Conservation (phyloP, 2,888 invertebrate species). For the Agrochola circellaris region DNA sequence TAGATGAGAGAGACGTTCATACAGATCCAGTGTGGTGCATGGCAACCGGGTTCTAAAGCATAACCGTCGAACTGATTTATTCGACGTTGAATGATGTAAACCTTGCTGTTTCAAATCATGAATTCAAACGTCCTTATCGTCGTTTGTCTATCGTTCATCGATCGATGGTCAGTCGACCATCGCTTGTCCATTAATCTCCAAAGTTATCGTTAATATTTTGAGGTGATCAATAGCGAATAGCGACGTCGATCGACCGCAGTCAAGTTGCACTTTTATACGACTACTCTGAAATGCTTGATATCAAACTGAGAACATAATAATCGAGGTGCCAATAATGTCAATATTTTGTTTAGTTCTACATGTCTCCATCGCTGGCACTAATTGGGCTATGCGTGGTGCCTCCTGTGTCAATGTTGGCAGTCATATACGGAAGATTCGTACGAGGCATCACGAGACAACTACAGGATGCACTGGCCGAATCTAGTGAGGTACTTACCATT, state of each 20-base stretch:
- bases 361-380: conserved; percentile 96
- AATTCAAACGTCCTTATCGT: background rate
- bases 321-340: conserved; percentile 58
- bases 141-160: background rate
- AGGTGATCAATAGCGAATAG: background rate
- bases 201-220: background rate
- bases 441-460: conserved; percentile 95
- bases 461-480: conserved; percentile 93
- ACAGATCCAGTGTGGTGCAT: background rate
- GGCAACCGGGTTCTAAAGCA: background rate
- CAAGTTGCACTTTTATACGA: background rate
- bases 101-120: background rate
- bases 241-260: background rate
- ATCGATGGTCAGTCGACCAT: background rate
- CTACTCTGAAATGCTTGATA: background rate
- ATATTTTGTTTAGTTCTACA: conserved; percentile 93
- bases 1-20: background rate
- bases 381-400: conserved; percentile 97
- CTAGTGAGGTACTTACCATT: conserved; percentile 79
- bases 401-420: conserved; percentile 95
- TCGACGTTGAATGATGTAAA: background rate
- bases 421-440: conserved; percentile 96
- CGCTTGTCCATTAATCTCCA: background rate
- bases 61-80: background rate
- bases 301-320: background rate